Percentiles rank a stretch among this genome's conserved stretches.
These are phyloP conservation scores for Conchocele bisecta DNA, from an alignment of 2,888 invertebrate species.

Conservation along the genomic window DNA sequence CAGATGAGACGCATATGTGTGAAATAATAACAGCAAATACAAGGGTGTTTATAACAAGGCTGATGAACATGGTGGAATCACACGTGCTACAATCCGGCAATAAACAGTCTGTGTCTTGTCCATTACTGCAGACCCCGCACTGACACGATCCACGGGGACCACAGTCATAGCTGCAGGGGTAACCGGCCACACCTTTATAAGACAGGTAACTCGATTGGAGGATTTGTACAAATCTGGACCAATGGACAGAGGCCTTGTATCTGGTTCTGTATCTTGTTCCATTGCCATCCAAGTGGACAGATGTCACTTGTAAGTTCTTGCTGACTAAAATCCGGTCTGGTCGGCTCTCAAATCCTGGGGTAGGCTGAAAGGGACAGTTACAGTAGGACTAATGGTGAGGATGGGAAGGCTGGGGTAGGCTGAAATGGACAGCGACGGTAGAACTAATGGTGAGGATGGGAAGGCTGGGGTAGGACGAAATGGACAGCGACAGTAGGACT, in stretches of 20 bases:
- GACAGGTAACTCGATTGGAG: conserved; percentile 59
- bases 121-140: conserved; percentile 76
- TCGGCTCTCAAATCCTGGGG: conserved; percentile 75
- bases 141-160: conserved; percentile 78
- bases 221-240: conserved; percentile 62
- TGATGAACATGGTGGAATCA: conserved; percentile 46
- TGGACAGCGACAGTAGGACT: too few relatives aligned
- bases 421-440: too few relatives aligned
- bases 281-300: conserved; percentile 60
- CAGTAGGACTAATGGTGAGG: too few relatives aligned
- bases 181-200: conserved; percentile 65
- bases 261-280: conserved; percentile 64
- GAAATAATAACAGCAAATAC: conserved; percentile 46
- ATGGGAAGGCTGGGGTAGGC: too few relatives aligned
- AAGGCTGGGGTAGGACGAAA: too few relatives aligned
- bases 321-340: conserved; percentile 76
- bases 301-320: conserved; percentile 45
- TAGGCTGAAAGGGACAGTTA: conserved; percentile 75
- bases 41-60: conserved; percentile 44
- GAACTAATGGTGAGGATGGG: too few relatives aligned
- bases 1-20: conserved; percentile 64
- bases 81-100: conserved; percentile 75
- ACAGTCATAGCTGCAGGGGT: conserved; percentile 77
- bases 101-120: conserved; percentile 68
- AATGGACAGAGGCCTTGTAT: conserved; percentile 61